These are phyloP conservation scores for Gallinago solitaria DNA, from an alignment of 2,797 vertebrate species.

Conservation along the genomic window DNA sequence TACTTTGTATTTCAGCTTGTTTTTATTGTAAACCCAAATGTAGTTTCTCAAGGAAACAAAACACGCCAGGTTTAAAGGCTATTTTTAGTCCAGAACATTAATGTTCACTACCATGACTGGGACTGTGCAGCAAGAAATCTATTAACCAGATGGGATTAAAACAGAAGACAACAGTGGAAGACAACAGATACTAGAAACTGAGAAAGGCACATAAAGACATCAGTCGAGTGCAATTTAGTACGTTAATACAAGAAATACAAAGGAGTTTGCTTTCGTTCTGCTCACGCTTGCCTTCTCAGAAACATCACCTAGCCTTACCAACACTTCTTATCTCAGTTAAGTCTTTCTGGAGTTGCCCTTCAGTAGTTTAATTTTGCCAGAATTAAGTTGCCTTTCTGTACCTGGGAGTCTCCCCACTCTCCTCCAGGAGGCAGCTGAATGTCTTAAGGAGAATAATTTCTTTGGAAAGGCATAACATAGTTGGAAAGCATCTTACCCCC, in stretches of 20 bases:
- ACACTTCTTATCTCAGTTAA: background rate
- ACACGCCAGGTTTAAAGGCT: background rate
- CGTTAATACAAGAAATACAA: background rate
- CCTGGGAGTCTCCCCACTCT: background rate
- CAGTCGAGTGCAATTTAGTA: background rate
- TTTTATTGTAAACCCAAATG: background rate
- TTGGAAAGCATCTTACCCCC: background rate
- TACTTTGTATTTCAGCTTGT: background rate
- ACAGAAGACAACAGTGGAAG: background rate
- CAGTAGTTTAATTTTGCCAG: too few species aligned
- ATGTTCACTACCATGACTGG: background rate
- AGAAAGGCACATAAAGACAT: background rate
- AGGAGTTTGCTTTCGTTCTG: background rate
- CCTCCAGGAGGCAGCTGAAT: background rate
- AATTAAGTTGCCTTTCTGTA: background rate
- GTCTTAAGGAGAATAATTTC: background rate
- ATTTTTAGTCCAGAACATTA: background rate
- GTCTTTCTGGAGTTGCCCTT: background rate
- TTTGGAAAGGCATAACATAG: background rate
- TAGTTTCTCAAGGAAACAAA: background rate
- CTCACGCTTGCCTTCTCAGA: background rate
- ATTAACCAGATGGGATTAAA: background rate
- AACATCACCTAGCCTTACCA: background rate
- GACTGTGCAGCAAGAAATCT: background rate
- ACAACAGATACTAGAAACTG: background rate